Base-by-base conservation (phyloP, 2,113 vertebrate species). In the Phylloscopus whistleri region DNA sequence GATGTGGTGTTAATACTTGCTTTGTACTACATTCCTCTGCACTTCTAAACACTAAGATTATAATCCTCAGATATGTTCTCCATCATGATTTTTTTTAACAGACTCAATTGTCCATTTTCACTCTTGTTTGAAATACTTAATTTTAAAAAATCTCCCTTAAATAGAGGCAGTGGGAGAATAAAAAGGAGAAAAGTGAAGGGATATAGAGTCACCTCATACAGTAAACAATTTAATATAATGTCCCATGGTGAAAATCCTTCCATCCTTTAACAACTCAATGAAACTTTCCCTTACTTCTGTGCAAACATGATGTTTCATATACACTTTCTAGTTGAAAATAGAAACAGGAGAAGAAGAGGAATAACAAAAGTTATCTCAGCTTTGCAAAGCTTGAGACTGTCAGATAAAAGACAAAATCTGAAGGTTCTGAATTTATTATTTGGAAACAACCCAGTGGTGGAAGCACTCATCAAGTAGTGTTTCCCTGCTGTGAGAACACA, bases 381-480 rank as follows among this genome's bases (percentile, higher is more conserved):
- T 86, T 81, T 64, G 64, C n/a, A 74, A 81, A 81, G 17, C 75
- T 77, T 17, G 55, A 84, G 79, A 74, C 17, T 70, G 56, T 59
- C 79, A 90, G 56, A 93, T 78, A 30, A 93, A 95, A 95, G 37
- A 68, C 31, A 90, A 80, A 92, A 86, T n/a, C 14, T 78, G 59
- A 75, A 92, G 0, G 1, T 66, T 93, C 44, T 49, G 28, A 17
- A 78, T 84, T 80, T 87, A 59, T 78, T 77, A 87, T 90, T 75
- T 86, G 55, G 59, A 92, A 95, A 72, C 21, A 67, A 55, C 26
- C 26, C 37, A 72, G 3, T 8, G 9, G 68, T 37, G 37, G 37
- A 81, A 68, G 75, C 48, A 89, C 55, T 75, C 56, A 60, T 52
- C 41, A 64, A 75, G 22, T 1, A 60, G 51, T 2, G n/a, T 35